Evolutionary conservation across 2,888 invertebrate genomes (phyloP).

Genomic region (Scaptomyza reducta): DNA sequence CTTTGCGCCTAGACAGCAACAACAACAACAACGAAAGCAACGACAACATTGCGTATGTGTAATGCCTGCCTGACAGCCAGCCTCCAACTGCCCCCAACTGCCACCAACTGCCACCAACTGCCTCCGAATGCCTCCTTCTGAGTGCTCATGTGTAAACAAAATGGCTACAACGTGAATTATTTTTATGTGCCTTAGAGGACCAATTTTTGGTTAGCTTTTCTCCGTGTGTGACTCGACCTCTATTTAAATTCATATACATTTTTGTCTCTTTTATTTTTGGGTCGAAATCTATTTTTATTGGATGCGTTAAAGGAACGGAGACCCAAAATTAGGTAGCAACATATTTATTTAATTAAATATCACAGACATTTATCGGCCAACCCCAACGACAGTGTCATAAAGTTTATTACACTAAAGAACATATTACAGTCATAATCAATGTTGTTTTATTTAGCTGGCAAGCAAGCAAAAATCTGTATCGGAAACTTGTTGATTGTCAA

Average conservation of each 20-base stretch:
- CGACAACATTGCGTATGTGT: conserved; percentile 73
- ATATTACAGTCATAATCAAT: neutral
- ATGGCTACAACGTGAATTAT: conserved; percentile 75
- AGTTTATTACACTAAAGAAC: neutral
- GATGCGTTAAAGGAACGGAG: neutral
- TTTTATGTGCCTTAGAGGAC: conserved; percentile 73
- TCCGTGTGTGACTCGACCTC: conserved; percentile 16
- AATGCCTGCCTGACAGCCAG: conserved; percentile 41
- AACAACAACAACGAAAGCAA: neutral
- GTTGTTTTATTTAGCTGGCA: neutral
- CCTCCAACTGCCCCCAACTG: neutral
- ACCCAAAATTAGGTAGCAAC: neutral
- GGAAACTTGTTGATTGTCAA: neutral
- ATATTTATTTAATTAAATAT: conserved; percentile 29
- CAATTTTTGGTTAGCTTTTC: conserved; percentile 59
- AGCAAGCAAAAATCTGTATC: neutral
- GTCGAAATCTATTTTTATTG: conserved; percentile 44
- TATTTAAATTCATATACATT: conserved; percentile 58
- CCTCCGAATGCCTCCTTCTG: conserved; percentile 10
- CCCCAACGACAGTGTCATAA: neutral
- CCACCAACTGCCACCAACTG: neutral
- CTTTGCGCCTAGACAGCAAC: conserved; percentile 42
- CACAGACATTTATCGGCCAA: neutral
- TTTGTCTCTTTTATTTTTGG: conserved; percentile 8
- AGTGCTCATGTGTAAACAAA: conserved; percentile 66